phyloP scores from a whole-genome alignment of 2,113 vertebrate species.

The Sisor rabdophorus region DNA sequence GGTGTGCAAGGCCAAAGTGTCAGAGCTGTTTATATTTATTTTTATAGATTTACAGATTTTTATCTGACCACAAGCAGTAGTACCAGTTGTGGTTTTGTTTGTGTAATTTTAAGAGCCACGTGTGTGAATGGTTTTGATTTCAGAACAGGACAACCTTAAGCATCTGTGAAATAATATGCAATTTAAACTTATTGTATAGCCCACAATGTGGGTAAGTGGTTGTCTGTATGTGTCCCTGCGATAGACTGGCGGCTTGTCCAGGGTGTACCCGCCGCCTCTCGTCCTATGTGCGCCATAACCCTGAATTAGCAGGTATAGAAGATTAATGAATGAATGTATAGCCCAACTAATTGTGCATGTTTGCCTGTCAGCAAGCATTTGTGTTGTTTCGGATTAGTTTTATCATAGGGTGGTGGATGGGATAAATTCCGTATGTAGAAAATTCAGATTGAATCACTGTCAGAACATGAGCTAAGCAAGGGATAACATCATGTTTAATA shows the following conservation, averaged over 20 bases:
- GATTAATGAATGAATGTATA: too few species aligned
- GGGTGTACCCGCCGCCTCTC: too few species aligned
- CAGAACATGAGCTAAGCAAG: neutral
- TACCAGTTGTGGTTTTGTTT: slow-evolving; percentile 9
- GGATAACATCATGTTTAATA: neutral
- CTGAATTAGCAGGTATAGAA: too few species aligned
- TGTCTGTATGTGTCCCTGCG: too few species aligned
- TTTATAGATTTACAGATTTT: neutral
- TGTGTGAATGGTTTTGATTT: neutral
- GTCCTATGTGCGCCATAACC: too few species aligned
- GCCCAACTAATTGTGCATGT: neutral
- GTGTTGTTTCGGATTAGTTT: neutral
- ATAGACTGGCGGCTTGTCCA: too few species aligned
- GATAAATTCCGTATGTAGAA: neutral
- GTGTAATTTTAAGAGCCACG: neutral
- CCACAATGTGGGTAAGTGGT: too few species aligned
- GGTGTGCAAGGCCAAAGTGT: neutral
- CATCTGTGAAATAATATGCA: neutral
- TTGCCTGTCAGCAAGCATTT: neutral
- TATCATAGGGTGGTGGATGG: neutral
- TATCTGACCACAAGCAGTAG: neutral
- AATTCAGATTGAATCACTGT: neutral
- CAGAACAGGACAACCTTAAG: neutral
- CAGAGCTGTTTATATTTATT: too few species aligned
- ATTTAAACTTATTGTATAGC: neutral